These are phyloP conservation scores for Aegithalos caudatus DNA, from an alignment of 2,113 vertebrate species.

Conservation along the genomic window DNA sequence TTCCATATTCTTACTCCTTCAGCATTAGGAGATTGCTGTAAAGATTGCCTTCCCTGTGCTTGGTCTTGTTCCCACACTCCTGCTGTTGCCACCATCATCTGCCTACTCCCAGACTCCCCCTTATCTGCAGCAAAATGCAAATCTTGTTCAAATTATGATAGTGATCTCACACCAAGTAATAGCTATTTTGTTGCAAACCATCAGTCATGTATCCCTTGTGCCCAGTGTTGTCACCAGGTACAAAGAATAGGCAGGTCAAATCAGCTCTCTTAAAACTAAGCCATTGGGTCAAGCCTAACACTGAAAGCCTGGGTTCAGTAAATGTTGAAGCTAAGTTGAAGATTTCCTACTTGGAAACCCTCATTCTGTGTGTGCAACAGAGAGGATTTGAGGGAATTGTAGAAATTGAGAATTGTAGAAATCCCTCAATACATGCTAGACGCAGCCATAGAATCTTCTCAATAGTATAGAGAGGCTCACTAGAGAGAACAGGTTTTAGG, in stretches of 20 bases:
- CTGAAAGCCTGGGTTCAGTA: background rate
- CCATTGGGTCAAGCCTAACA: background rate
- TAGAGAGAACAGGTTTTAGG: background rate
- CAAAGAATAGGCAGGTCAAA: background rate
- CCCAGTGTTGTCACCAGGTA: background rate
- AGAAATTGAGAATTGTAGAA: background rate
- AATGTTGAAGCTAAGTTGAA: background rate
- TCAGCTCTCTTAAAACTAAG: background rate
- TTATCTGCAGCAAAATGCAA: conserved; percentile 55
- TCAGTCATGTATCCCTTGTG: conserved; percentile 34
- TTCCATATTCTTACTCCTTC: background rate
- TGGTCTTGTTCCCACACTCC: background rate
- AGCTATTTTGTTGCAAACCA: conserved; percentile 32
- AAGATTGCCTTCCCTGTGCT: background rate
- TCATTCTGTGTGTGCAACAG: background rate
- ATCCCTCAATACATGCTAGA: background rate
- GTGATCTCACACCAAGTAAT: conserved; percentile 6
- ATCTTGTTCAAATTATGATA: conserved; percentile 39
- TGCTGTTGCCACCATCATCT: conserved; percentile 8
- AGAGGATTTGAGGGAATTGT: background rate
- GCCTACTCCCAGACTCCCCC: background rate
- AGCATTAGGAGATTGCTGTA: background rate
- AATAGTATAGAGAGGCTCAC: background rate
- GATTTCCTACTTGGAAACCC: background rate
- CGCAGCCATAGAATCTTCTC: background rate